A percentile compares a stretch with the other conserved stretches of the same genome.
These are phyloP conservation scores for Meiosimyza platycephala DNA, from an alignment of 2,888 invertebrate species.

Conservation along the genomic window DNA sequence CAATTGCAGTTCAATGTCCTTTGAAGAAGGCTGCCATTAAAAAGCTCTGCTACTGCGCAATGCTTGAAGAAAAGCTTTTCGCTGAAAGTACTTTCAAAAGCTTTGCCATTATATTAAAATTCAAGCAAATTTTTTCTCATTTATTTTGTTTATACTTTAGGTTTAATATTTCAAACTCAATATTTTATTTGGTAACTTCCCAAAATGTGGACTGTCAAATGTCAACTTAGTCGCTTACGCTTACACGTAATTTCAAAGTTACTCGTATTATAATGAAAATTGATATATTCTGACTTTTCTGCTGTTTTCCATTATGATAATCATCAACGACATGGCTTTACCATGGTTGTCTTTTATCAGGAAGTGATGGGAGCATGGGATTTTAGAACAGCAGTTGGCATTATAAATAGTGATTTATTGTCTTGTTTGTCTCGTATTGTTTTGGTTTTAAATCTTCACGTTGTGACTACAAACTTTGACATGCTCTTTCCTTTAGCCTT, in stretches of 20 bases:
- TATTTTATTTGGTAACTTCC: neutral
- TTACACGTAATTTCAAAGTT: too few species aligned
- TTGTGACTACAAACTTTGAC: too few species aligned
- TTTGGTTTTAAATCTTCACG: neutral
- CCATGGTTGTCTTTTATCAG: too few species aligned
- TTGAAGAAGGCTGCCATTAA: neutral
- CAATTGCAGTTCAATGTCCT: too few species aligned
- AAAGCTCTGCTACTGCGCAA: neutral
- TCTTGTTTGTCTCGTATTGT: neutral
- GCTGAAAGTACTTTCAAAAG: too few species aligned
- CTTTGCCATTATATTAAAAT: too few species aligned
- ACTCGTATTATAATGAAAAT: neutral
- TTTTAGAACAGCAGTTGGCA: conserved; percentile 1
- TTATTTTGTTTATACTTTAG: too few species aligned
- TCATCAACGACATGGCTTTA: neutral
- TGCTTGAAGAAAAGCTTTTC: too few species aligned
- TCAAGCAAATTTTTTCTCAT: too few species aligned
- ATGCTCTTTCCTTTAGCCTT: too few species aligned
- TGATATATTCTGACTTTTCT: conserved; percentile 1
- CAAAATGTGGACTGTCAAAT: too few species aligned
- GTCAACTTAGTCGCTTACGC: too few species aligned
- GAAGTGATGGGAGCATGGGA: neutral
- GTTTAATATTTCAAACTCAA: neutral
- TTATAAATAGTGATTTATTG: conserved; percentile 3
- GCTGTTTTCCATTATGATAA: neutral